Base-by-base conservation (phyloP, 1,140 invertebrate genomes). In the Hirudo medicinalis region DNA sequence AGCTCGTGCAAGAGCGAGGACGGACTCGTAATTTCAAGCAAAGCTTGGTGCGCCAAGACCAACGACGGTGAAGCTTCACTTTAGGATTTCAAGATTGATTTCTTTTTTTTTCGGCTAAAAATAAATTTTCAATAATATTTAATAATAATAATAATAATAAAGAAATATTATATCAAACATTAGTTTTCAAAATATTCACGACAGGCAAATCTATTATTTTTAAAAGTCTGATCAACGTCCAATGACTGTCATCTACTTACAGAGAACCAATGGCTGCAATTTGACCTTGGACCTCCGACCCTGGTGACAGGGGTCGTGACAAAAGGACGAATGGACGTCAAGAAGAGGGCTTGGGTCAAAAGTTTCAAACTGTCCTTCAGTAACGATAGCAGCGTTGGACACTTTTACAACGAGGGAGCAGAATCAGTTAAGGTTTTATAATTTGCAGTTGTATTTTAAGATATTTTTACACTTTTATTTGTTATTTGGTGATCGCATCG, bases 211-310 rank as follows among this genome's bases (percentile, higher is more conserved):
- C 9, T 13, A 49, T 0, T 13, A 49, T 49, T 36, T 36, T 36
- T 36, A n/a, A n/a, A n/a, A n/a, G n/a, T 36, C 32, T 36, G 6
- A 36, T 6, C 32, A 36, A 6, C 32, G n/a, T n/a, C n/a, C n/a
- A n/a, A n/a, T n/a, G n/a, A n/a, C n/a, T n/a, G n/a, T 29, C 55
- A 57, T 15, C 19, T 53, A 22, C n/a, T 55, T 66, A 29, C 73
- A 86, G 86, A 80, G 27, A 78, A 84, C 13, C 84, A 86, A 74
- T 87, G 86, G 86, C 77, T 87, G 6, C 85, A 86, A 76, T 80
- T 86, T 43, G 85, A 86, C 75, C 76, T 87, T n/a, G 85, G 85
- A 2, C 85, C 85, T 0, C 85, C 85, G 0, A 84, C 84, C 25
- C 78, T 81, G 27, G 80, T 87, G 3, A 86, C 85, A 3, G 86